These are phyloP conservation scores for Protaetia brevitarsis DNA, from an alignment of 1,140 invertebrate genomes.

Conservation along the genomic window DNA sequence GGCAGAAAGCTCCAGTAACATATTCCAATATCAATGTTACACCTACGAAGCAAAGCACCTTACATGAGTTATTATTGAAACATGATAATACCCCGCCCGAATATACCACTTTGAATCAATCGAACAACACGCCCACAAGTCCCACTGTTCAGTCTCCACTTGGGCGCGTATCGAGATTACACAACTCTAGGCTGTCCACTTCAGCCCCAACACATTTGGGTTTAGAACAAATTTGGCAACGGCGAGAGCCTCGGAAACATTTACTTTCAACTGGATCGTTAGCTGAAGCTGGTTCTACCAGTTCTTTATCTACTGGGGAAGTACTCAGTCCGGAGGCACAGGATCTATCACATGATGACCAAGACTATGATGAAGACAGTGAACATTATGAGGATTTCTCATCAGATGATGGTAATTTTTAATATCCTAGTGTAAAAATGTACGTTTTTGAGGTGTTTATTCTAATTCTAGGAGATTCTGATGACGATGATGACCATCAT, in stretches of 20 bases:
- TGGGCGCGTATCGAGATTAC: slow-evolving; percentile 41
- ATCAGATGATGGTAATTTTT: slow-evolving; percentile 66
- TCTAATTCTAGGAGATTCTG: slow-evolving; percentile 56
- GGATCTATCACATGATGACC: slow-evolving; percentile 81
- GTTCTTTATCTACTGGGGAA: slow-evolving; percentile 79
- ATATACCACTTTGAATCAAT: slow-evolving; percentile 54
- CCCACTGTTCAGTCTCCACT: slow-evolving; percentile 21
- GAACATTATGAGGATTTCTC: slow-evolving; percentile 84
- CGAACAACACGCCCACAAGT: neutral
- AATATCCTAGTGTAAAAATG: neutral
- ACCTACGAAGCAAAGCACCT: slow-evolving; percentile 49
- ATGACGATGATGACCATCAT: slow-evolving; percentile 64
- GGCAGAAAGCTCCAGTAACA: neutral
- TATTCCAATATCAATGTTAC: slow-evolving; percentile 47
- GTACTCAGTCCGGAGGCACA: slow-evolving; percentile 77
- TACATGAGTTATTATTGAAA: slow-evolving; percentile 67
- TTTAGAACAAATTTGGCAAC: slow-evolving; percentile 80
- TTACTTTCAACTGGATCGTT: slow-evolving; percentile 82
- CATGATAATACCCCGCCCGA: slow-evolving; percentile 55
- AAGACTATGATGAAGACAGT: slow-evolving; percentile 71
- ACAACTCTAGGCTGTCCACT: slow-evolving; percentile 68
- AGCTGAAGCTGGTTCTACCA: slow-evolving; percentile 80
- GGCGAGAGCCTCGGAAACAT: slow-evolving; percentile 80
- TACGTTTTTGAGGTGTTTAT: neutral
- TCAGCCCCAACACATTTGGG: slow-evolving; percentile 79